Evolutionary conservation across 2,797 vertebrate genomes (phyloP), one percentile per base, ranked within the genome.

Genomic region (Schizopygopsis pylzovi): DNA sequence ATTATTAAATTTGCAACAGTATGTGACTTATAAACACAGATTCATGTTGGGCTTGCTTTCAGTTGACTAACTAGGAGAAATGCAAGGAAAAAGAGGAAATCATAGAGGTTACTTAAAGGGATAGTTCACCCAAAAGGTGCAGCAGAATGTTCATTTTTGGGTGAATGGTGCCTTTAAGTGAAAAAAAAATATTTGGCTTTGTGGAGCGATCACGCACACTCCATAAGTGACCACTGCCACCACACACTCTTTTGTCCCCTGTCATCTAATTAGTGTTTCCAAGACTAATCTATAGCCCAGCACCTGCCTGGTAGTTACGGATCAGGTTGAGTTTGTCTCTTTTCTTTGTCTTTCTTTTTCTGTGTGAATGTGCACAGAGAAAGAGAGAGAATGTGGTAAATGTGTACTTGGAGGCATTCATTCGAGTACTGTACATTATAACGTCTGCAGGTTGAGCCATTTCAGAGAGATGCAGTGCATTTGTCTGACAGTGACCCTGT

Each of bases 231-330:
- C 45, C 79, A 54, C 68, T 73, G 41, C 13, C 28, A 39, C 37
- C 71, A 56, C 49, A 56, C n/a, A 43, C 37, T 56, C n/a, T 76
- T 68, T 85, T 79, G 65, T 47, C 13, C 49, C 73, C 15, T 54
- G 83, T 85, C 75, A 79, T 71, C 25, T 25, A 80, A 87, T 84
- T 84, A 83, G 81, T 72, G 81, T 43, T 83, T 83, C 75, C 81
- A 41, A 63, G 47, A 72, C 54, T 77, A 82, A 82, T 85, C 83
- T 77, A 71, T 82, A 85, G 61, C 59, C 43, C 18, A 68, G 20
- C 71, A 76, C 71, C 85, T 77, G 68, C 43, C 68, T 63, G 45
- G 59, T 87, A 76, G 71, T 79, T 85, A 85, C 75, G 10, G 39
- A 68, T 79, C 63, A 56, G n/a, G 25, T 54, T 25, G 76, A 79